Evolutionary conservation across 2,888 invertebrate genomes (phyloP).

Genomic region (Strigamia crassipes): DNA sequence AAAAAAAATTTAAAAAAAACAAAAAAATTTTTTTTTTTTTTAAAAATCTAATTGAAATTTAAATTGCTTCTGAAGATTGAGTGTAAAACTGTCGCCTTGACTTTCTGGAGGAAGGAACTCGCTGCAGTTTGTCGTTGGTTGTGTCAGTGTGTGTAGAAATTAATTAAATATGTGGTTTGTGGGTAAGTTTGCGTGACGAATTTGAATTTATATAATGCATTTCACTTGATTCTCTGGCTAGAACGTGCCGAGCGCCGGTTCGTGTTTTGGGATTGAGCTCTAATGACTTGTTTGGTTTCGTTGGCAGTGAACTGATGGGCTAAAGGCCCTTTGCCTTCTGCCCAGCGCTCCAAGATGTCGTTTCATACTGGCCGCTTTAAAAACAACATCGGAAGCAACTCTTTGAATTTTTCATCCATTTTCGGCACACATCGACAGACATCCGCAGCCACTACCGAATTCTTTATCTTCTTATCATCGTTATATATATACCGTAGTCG

Average conservation of each 20-base stretch:
- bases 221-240: conserved; percentile 68
- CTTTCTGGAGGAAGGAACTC: too few relatives aligned
- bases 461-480: not conserved
- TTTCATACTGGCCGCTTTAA: conserved; percentile 77
- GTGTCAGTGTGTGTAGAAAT: too few relatives aligned
- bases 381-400: conserved; percentile 81
- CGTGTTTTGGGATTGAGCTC: conserved; percentile 93
- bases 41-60: too few relatives aligned
- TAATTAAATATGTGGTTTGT: too few relatives aligned
- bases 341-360: conserved; percentile 83
- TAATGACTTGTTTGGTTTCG: conserved; percentile 80
- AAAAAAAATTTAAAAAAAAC: too few relatives aligned
- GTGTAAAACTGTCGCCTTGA: too few relatives aligned
- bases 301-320: conserved; percentile 78
- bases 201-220: too few relatives aligned
- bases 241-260: conserved; percentile 80
- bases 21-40: too few relatives aligned
- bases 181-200: too few relatives aligned
- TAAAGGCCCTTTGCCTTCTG: conserved; percentile 83
- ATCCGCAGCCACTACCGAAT: not conserved
- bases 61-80: too few relatives aligned
- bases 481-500: not conserved
- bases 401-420: conserved; percentile 81
- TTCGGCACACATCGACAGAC: conserved; percentile 56
- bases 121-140: too few relatives aligned